Evolutionary conservation across 2,888 invertebrate genomes (phyloP).

Genomic region (Ennomos erosarius): DNA sequence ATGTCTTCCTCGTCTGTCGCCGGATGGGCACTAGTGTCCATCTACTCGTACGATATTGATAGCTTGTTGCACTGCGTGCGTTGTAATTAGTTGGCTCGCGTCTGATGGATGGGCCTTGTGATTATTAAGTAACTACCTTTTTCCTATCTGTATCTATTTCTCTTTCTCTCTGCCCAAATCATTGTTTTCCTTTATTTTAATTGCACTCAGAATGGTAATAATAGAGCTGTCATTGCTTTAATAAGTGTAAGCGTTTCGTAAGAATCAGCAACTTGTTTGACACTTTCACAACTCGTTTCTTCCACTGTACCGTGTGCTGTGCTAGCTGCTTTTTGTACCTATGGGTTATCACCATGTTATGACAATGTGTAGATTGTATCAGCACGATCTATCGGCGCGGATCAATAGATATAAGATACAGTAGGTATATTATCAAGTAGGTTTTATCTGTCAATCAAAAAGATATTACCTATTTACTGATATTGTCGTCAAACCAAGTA

Average conservation of each 20-base stretch:
- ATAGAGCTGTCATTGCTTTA: slow-evolving; percentile 85
- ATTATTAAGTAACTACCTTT: slow-evolving; percentile 31
- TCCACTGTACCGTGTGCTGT: slow-evolving; percentile 85
- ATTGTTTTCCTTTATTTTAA: slow-evolving; percentile 68
- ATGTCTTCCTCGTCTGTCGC: slow-evolving; percentile 71
- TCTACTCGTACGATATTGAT: slow-evolving; percentile 39
- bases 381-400: slow-evolving; percentile 71
- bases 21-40: slow-evolving; percentile 50
- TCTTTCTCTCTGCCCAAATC: slow-evolving; percentile 77
- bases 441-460: slow-evolving; percentile 14
- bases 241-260: slow-evolving; percentile 83
- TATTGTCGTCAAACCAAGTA: slow-evolving; percentile 4
- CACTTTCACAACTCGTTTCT: slow-evolving; percentile 83
- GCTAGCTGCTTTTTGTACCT: slow-evolving; percentile 86
- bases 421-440: slow-evolving; percentile 23
- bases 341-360: slow-evolving; percentile 82
- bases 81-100: slow-evolving; percentile 50
- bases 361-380: slow-evolving; percentile 72
- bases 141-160: slow-evolving; percentile 53
- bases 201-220: slow-evolving; percentile 83
- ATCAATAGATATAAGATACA: slow-evolving; percentile 47
- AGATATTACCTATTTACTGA: slow-evolving; percentile 14
- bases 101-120: slow-evolving; percentile 43
- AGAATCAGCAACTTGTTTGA: slow-evolving; percentile 80
- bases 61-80: slow-evolving; percentile 62